Percentiles rank a stretch among this genome's conserved stretches.
Conservation (phyloP, 2,113 vertebrate genomes). For the Nesospiza acunhae region DNA sequence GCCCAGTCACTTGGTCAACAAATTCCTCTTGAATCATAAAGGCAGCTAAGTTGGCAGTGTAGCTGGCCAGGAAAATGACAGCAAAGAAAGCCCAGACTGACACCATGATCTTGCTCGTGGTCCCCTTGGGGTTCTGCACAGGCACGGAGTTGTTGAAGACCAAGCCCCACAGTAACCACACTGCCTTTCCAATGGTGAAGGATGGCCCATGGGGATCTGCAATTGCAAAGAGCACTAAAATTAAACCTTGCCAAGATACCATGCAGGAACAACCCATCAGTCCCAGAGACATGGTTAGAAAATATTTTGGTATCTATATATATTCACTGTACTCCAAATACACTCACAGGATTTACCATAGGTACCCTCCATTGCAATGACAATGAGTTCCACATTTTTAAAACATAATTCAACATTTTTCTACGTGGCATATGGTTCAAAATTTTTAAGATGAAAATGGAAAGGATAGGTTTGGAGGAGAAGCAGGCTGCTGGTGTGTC, state of each 20-base stretch:
- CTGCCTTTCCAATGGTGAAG: conserved; percentile 97
- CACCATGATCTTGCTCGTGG: conserved; percentile 98
- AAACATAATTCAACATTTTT: background rate
- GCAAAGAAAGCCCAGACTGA: conserved; percentile 99
- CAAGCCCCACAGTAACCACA: conserved; percentile 98
- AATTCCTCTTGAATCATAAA: conserved; percentile 99
- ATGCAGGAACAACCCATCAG: background rate
- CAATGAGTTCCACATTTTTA: background rate
- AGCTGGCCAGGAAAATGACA: conserved; percentile 97
- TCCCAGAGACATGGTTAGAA: background rate
- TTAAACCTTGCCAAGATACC: background rate
- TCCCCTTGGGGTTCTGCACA: conserved; percentile 96
- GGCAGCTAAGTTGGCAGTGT: conserved; percentile 97
- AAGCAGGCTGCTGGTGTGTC: background rate
- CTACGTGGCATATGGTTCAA: background rate
- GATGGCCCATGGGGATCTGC: conserved; percentile 94
- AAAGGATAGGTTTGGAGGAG: background rate
- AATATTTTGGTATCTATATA: background rate
- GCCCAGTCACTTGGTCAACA: conserved; percentile 97
- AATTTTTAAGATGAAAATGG: background rate
- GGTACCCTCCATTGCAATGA: background rate
- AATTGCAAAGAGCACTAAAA: background rate
- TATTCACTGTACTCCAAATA: background rate
- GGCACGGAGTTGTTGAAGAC: conserved; percentile 99
- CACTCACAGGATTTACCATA: background rate